Evolutionary conservation across 2,113 vertebrate genomes (phyloP).

Genomic region (Euleptes europaea): DNA sequence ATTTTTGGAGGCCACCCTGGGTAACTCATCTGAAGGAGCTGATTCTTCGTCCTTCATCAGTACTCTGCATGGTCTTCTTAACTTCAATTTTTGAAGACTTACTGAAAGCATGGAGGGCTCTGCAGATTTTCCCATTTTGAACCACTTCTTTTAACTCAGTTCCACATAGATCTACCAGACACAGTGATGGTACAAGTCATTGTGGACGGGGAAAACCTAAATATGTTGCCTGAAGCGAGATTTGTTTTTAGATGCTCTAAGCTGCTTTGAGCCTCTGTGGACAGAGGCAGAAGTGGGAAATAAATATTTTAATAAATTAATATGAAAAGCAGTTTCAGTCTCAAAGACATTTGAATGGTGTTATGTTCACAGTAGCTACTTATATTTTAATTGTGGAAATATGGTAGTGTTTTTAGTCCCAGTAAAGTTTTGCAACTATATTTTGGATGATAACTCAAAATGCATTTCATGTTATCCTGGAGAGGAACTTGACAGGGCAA

Average conservation of each 20-base stretch:
- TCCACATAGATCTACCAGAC: background rate
- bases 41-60: too few relatives aligned
- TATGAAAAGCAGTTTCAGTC: background rate
- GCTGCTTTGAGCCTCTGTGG: background rate
- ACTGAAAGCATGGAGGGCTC: background rate
- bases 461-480: background rate
- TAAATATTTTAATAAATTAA: too few relatives aligned
- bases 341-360: background rate
- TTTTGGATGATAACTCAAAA: background rate
- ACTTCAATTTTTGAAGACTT: background rate
- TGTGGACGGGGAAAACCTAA: background rate
- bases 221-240: background rate
- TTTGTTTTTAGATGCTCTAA: background rate
- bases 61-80: background rate
- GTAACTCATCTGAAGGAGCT: background rate
- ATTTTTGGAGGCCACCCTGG: background rate
- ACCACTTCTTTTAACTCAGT: background rate
- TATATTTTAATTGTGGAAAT: background rate
- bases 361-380: background rate
- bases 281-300: too few relatives aligned
- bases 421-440: background rate
- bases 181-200: background rate
- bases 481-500: background rate
- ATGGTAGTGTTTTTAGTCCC: background rate
- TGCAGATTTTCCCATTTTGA: background rate